Evolutionary conservation across 2,113 vertebrate species (phyloP).

Genomic region (Nothobranchius kuhntae): DNA sequence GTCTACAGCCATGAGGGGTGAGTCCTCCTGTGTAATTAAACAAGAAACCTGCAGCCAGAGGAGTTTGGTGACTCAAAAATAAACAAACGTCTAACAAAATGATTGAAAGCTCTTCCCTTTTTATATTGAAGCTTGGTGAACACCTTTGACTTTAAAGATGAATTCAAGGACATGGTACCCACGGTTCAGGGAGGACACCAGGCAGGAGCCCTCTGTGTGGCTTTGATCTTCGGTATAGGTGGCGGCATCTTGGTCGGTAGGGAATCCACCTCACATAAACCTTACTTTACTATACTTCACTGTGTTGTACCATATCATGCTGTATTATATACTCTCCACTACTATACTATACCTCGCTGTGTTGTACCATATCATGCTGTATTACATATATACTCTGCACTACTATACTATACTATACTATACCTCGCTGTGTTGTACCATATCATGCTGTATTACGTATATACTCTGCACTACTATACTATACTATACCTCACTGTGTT

Average conservation of each 20-base stretch:
- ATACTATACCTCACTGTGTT: too few species aligned
- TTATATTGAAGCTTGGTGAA: slow-evolving; percentile 75
- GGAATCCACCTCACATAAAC: slow-evolving; percentile 33
- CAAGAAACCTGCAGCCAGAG: background rate
- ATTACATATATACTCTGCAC: too few species aligned
- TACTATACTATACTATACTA: too few species aligned
- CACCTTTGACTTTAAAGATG: slow-evolving; percentile 78
- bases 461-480: too few species aligned
- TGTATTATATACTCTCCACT: too few species aligned
- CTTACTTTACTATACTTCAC: background rate
- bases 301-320: too few species aligned
- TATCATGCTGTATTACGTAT: too few species aligned
- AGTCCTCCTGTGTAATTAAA: slow-evolving; percentile 32
- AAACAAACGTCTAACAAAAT: background rate
- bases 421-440: too few species aligned
- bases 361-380: too few species aligned
- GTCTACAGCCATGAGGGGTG: slow-evolving; percentile 86
- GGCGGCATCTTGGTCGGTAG: slow-evolving; percentile 91
- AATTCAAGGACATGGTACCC: slow-evolving; percentile 49
- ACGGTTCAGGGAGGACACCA: slow-evolving; percentile 86
- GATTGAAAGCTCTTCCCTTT: background rate
- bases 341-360: too few species aligned
- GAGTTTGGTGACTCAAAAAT: background rate
- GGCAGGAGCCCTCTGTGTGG: slow-evolving; percentile 86
- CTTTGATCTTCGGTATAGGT: slow-evolving; percentile 86